Evolutionary conservation across 2,888 invertebrate species (phyloP).

Genomic region (Mechanitis messenoides): DNA sequence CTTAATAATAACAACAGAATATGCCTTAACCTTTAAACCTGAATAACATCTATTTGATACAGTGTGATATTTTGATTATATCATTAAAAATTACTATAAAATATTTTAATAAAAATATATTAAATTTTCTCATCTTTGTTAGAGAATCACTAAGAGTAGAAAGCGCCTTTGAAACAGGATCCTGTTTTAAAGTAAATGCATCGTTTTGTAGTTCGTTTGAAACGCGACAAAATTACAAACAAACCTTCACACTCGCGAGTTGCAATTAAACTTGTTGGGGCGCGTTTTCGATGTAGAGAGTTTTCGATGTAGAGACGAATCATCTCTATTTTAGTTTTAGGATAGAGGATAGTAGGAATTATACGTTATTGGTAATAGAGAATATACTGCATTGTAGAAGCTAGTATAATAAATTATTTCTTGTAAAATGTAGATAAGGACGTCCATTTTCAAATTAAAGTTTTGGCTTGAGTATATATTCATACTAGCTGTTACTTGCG

Average conservation of each 20-base stretch:
- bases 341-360: conserved; percentile 10
- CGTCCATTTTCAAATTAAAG: too few species aligned
- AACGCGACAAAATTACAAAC: conserved; percentile 27
- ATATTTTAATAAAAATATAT: neutral
- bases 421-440: too few species aligned
- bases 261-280: conserved; percentile 33
- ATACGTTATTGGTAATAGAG: too few species aligned
- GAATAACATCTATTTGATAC: too few species aligned
- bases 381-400: too few species aligned
- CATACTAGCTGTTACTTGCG: too few species aligned
- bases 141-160: conserved; percentile 10
- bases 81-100: too few species aligned
- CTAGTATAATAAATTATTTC: too few species aligned
- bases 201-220: conserved; percentile 22
- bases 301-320: neutral
- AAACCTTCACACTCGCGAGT: conserved; percentile 27
- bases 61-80: too few species aligned
- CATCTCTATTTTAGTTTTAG: neutral
- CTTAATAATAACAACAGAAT: too few species aligned
- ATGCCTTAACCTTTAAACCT: too few species aligned
- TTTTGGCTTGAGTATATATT: too few species aligned
- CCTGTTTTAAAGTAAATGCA: conserved; percentile 24
- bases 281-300: conserved; percentile 13
- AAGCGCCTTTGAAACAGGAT: conserved; percentile 16
- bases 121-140: neutral